phyloP scores from a whole-genome alignment of 2,888 invertebrate species.

The Agrochola lota region DNA sequence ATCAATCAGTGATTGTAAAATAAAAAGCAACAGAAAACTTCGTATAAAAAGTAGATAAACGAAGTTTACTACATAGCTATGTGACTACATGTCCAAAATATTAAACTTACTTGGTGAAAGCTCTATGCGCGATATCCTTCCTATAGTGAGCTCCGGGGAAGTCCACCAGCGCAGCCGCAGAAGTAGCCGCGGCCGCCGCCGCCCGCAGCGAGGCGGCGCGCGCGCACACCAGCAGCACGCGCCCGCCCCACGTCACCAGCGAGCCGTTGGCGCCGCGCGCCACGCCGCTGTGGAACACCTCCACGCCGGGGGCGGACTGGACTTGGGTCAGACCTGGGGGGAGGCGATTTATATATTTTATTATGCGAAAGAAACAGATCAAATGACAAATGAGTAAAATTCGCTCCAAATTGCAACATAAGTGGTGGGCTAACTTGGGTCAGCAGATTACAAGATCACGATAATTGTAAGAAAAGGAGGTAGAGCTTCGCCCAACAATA shows the following conservation, averaged over 20 bases:
- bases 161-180: slow-evolving; percentile 93
- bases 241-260: slow-evolving; percentile 95
- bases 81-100: background rate
- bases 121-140: slow-evolving; percentile 97
- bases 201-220: slow-evolving; percentile 92
- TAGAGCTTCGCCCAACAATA: no score
- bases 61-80: background rate
- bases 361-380: background rate
- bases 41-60: background rate
- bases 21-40: background rate
- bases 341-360: background rate
- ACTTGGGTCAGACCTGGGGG: slow-evolving; percentile 90
- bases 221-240: slow-evolving; percentile 96
- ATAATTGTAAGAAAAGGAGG: no score
- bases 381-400: background rate
- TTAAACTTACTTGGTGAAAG: slow-evolving; percentile 93
- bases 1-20: background rate
- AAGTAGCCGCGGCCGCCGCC: slow-evolving; percentile 94
- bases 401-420: background rate
- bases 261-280: slow-evolving; percentile 90
- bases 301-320: slow-evolving; percentile 86
- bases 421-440: no score
- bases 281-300: slow-evolving; percentile 97
- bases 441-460: no score
- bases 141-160: slow-evolving; percentile 97